These are phyloP conservation scores for Apodemus sylvaticus DNA, from an alignment of 2,113 vertebrate genomes.

Conservation along the genomic window DNA sequence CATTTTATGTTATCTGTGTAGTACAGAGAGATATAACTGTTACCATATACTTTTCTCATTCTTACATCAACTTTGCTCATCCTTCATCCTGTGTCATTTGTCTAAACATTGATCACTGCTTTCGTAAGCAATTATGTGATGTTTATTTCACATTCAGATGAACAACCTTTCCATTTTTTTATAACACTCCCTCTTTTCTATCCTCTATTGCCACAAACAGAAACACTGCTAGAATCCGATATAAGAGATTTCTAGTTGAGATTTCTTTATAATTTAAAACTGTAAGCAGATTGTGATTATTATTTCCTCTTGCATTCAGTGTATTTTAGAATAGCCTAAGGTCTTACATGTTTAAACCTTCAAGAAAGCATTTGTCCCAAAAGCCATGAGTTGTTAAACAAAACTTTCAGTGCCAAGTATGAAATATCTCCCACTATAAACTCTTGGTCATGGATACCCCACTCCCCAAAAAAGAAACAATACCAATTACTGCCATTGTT, in stretches of 20 bases:
- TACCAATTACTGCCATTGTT: background rate
- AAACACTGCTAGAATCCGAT: background rate
- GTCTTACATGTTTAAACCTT: background rate
- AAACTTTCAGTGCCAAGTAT: background rate
- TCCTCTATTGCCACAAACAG: background rate
- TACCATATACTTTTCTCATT: background rate
- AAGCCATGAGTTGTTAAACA: background rate
- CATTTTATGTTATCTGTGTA: background rate
- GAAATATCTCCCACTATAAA: background rate
- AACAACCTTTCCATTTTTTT: background rate
- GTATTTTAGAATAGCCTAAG: background rate
- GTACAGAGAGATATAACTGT: background rate
- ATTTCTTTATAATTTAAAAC: background rate
- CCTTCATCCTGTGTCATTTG: background rate
- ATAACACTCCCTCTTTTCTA: background rate
- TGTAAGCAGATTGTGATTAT: background rate
- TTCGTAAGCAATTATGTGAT: background rate
- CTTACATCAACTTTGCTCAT: background rate
- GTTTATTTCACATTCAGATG: background rate
- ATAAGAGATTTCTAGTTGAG: background rate
- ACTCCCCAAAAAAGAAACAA: too few species aligned
- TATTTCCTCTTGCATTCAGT: background rate
- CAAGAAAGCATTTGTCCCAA: background rate
- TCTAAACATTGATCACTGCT: background rate
- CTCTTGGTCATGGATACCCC: background rate